A percentile compares a stretch with the other conserved stretches of the same genome.
These are phyloP conservation scores for Dipodomys spectabilis DNA, from an alignment of 2,113 vertebrate genomes.

Conservation along the genomic window DNA sequence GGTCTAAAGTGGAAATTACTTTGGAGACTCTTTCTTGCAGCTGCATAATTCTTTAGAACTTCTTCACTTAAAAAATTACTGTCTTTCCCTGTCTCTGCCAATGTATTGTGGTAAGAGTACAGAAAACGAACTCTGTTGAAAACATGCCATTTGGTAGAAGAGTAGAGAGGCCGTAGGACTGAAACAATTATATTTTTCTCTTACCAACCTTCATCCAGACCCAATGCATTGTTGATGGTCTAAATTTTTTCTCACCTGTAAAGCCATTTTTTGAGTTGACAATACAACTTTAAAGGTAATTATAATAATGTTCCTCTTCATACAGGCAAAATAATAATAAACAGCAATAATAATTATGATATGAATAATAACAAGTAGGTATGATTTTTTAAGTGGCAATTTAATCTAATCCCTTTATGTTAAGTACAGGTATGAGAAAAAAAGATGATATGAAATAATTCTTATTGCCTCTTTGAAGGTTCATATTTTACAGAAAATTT, in stretches of 20 bases:
- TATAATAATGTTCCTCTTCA: background rate
- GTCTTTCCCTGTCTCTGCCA: background rate
- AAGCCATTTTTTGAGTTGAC: slow-evolving; percentile 8
- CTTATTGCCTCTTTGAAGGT: background rate
- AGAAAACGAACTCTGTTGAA: background rate
- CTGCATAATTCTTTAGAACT: background rate
- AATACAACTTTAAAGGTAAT: background rate
- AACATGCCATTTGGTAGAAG: background rate
- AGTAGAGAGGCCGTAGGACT: fast-evolving
- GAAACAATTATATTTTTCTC: background rate
- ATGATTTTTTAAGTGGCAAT: background rate
- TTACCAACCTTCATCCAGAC: background rate
- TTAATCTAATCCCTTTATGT: background rate
- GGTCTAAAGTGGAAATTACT: background rate
- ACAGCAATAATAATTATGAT: background rate
- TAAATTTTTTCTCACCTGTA: background rate
- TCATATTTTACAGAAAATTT: background rate
- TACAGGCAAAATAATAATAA: background rate
- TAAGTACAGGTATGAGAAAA: background rate
- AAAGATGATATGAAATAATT: background rate
- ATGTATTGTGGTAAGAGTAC: background rate
- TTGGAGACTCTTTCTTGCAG: background rate
- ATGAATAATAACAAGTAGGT: background rate
- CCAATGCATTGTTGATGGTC: background rate
- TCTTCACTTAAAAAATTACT: background rate